Base-by-base conservation (phyloP, 2,113 vertebrate species). In the Bucco capensis region DNA sequence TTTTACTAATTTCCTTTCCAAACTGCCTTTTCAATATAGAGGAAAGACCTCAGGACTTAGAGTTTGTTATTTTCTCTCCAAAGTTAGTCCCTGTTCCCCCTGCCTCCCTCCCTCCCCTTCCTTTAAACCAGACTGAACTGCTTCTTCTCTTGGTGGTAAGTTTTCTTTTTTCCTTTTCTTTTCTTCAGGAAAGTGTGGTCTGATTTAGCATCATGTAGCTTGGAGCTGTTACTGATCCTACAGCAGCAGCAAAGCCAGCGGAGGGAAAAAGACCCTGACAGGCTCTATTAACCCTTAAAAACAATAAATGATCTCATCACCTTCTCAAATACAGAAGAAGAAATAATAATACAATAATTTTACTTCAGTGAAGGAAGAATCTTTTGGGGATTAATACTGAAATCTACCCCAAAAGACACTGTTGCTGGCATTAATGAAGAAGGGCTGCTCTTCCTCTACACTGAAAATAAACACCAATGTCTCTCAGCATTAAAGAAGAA, bases 1-100 rank as follows among this genome's bases (percentile, higher is more conserved):
- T 98, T 98, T 97, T 96, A 96, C 60, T 96, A 94, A 96, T 97
- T 97, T 98, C 96, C 97, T 97, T 97, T 98, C 97, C 96, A 98
- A 98, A 91, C 94, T 94, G 91, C 83, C 92, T 95, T 97, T 97
- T 97, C 95, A 95, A 96, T 97, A 93, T 92, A 97, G 97, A 96
- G 96, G 96, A 98, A 98, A 97, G 96, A 96, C 94, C 93, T 95
- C 95, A 74, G 92, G 94, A 90, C 91, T 85, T 72, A 69, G 75
- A 96, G 95, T 97, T 97, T 98, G 97, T 96, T 96, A 97, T 98
- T 97, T 97, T 97, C 97, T 97, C 95, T 97, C 86, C 79, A 72
- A 70, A 96, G 95, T 96, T 96, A 95, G 92, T 94, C 96, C 87
- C 83, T 92, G 96, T 92, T 95, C 95, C 96, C 94, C 93, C 75